phyloP scores from a whole-genome alignment of 2,113 vertebrate species.

The Cercocebus atys region DNA sequence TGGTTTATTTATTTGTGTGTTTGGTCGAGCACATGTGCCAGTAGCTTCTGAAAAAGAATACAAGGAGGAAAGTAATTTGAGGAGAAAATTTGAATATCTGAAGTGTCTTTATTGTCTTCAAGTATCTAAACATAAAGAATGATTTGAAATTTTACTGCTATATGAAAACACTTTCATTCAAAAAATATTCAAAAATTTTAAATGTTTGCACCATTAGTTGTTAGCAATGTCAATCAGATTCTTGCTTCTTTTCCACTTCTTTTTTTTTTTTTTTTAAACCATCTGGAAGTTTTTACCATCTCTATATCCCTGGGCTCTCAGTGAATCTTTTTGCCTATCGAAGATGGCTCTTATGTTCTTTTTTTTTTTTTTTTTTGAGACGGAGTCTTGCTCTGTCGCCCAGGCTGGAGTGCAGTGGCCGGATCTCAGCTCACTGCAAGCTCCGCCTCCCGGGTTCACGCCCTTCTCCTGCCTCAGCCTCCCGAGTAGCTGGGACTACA shows the following conservation, averaged over 20 bases:
- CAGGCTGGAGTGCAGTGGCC: no score
- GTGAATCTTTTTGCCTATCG: background rate
- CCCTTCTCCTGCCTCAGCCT: no score
- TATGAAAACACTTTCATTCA: background rate
- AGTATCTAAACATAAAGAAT: background rate
- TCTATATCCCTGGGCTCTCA: background rate
- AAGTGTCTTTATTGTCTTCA: background rate
- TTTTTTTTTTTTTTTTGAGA: no score
- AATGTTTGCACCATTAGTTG: background rate
- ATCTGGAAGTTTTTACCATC: background rate
- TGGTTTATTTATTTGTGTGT: background rate
- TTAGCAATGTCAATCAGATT: background rate
- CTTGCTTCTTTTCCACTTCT: background rate
- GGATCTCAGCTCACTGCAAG: no score
- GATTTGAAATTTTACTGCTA: background rate
- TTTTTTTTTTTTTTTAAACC: rapidly evolving
- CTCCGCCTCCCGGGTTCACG: no score
- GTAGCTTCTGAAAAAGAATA: background rate
- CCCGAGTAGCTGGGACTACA: no score
- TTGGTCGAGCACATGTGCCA: background rate
- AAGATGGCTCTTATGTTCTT: background rate
- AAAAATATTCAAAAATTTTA: background rate
- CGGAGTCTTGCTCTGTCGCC: no score
- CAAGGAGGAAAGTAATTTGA: background rate
- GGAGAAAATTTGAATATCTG: background rate